A percentile compares a stretch with the other conserved stretches of the same genome.
Conservation (phyloP, 2,888 invertebrate genomes). For the Idaea dimidiata region DNA sequence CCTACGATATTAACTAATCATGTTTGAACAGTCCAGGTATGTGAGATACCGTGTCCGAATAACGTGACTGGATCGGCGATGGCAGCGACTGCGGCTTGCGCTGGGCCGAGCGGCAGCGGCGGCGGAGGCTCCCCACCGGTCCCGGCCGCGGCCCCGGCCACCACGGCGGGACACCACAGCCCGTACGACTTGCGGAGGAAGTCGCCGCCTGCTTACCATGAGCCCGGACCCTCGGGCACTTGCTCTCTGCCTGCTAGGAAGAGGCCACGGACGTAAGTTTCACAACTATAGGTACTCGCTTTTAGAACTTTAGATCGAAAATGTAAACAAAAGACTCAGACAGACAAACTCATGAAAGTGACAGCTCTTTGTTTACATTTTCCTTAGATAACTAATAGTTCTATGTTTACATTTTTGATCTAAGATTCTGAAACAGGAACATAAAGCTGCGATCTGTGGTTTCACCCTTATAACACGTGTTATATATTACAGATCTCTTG, state of each 20-base stretch:
- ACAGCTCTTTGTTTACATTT: too few species aligned
- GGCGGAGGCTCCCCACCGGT: conserved; percentile 77
- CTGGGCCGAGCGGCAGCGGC: conserved; percentile 76
- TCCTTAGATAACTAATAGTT: too few species aligned
- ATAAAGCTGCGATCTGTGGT: background rate
- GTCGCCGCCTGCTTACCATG: conserved; percentile 87
- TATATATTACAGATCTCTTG: too few species aligned
- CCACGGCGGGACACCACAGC: conserved; percentile 89
- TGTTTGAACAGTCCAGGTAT: conserved; percentile 83
- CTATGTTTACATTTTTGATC: too few species aligned
- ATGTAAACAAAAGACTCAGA: too few species aligned
- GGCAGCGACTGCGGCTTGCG: conserved; percentile 74
- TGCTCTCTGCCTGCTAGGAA: conserved; percentile 92
- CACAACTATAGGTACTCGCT: too few species aligned
- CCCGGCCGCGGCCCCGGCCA: conserved; percentile 83
- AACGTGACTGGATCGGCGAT: conserved; percentile 80
- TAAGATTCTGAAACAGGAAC: too few species aligned
- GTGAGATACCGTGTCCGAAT: conserved; percentile 88
- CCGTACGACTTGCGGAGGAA: conserved; percentile 95
- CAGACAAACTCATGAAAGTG: too few species aligned
- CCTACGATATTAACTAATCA: too few species aligned
- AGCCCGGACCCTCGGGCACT: conserved; percentile 83
- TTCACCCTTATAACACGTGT: background rate
- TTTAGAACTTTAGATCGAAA: too few species aligned
- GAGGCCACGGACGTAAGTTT: conserved; percentile 85